Base-by-base conservation (phyloP, 2,113 vertebrate genomes). In the Chaenogobius annularis region DNA sequence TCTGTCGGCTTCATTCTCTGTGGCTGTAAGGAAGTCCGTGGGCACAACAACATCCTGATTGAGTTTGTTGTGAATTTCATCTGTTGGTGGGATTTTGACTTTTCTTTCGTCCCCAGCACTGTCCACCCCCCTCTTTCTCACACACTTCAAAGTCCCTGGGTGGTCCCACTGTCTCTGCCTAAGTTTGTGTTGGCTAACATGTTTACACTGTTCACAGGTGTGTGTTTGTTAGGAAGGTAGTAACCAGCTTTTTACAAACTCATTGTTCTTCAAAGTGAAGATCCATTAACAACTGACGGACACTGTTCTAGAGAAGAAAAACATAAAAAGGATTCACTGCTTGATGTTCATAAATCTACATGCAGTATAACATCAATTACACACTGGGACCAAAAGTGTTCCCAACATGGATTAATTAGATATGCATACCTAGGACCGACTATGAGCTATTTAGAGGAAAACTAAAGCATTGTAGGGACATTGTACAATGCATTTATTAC, bases 21-120 rank as follows among this genome's bases (percentile, higher is more conserved):
- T 23, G 44, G 64, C 72, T 77, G 74, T 77, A 79, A 86, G 90
- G 85, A 90, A 85, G 88, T 90, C 85, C 76, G 82, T 71, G 80
- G 83, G 77, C 83, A 82, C 66, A 88, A 92, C 72, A 92, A 90
- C 91, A 91, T 91, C 90, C 91, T 90, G 88, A 88, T 91, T 85
- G 75, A 68, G 72, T 79, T 56, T 74, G 62, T 59, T 68, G 85
- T 79, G 80, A 85, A 83, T 71, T 77, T 59, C 66, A 66, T 85
- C 73, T 84, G 82, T 77, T 82, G 81, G 83, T 90, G 85, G 72
- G 80, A 85, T 77, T 81, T 69, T 82, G 55, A 63, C 68, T 52
- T 78, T 11, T 35, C 66, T 75, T 12, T 74, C 61, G 72, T 61
- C 80, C 54, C n/a, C 50, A 22, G 54, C 54, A 64, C 68, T 74